Evolutionary conservation across 2,888 invertebrate species (phyloP).

Genomic region (Carcina quercana): DNA sequence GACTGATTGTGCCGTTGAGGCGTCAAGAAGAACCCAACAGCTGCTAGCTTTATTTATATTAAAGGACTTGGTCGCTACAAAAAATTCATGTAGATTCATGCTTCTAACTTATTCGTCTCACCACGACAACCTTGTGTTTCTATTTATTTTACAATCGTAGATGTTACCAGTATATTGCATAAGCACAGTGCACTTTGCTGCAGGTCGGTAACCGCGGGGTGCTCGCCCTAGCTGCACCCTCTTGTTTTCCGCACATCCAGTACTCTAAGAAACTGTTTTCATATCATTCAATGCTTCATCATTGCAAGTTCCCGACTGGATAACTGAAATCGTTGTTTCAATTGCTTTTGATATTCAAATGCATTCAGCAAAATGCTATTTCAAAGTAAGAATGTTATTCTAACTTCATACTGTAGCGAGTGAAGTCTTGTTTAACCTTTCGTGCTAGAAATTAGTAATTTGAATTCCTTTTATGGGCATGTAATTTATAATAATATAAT

Average conservation of each 20-base stretch:
- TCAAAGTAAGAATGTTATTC: constrained; percentile 1
- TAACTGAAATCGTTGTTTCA: constrained; percentile 32
- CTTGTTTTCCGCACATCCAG: constrained; percentile 21
- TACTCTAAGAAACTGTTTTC: constrained; percentile 40
- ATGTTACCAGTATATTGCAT: too few relatives aligned
- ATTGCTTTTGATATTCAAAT: constrained; percentile 34
- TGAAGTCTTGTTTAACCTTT: neutral
- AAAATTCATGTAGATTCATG: too few relatives aligned
- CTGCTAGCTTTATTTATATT: too few relatives aligned
- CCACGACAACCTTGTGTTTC: too few relatives aligned
- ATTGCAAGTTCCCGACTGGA: constrained; percentile 31
- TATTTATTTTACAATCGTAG: too few relatives aligned
- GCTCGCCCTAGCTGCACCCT: constrained; percentile 19
- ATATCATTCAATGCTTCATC: constrained; percentile 32
- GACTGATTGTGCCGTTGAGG: too few relatives aligned
- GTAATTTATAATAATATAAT: too few relatives aligned
- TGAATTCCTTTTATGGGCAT: too few relatives aligned
- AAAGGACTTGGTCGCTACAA: too few relatives aligned
- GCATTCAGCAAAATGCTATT: constrained; percentile 17
- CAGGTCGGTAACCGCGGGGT: constrained; percentile 21
- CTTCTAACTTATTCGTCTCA: too few relatives aligned
- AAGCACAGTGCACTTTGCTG: constrained; percentile 1
- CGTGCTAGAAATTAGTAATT: neutral
- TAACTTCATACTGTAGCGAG: neutral
- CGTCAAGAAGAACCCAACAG: too few relatives aligned